Base-by-base conservation (phyloP, 2,797 vertebrate species). In the Novumbra hubbsi region DNA sequence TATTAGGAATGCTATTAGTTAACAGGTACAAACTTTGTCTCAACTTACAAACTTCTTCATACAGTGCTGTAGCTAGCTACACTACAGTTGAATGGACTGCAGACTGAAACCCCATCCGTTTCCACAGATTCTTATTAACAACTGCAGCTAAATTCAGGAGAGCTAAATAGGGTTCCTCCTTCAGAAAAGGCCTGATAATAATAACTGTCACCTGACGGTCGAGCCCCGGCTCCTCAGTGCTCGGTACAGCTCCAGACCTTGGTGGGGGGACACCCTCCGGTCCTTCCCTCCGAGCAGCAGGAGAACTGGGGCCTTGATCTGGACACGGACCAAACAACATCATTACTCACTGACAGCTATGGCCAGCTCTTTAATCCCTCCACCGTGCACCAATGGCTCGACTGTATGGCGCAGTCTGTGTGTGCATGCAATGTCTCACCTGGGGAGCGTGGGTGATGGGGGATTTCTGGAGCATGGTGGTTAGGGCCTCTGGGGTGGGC, bases 221-320 rank as follows among this genome's bases (percentile, higher is more conserved):
- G 90, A 91, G 0, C 84, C 87, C 74, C 91, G 89, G 90, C 94
- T 94, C 86, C 90, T 92, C 84, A 96, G 87, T 0, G 89, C 90
- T 74, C 90, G 92, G 74, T 95, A 95, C 71, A 96, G 92, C 89
- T 96, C 95, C 86, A 95, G 78, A 0, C 94, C 92, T 78, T 96
- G 95, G 0, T 85, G 93, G 45, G 95, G 94, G 66, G 92, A 94
- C 80, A 96, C 94, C 1, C 94, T 87, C 27, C 85, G 87, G 89
- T 96, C 95, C 85, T 63, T 90, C 21, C 81, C 94, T 0, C 95
- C 95, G 74, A 95, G 87, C 12, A 95, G 94, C 77, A 96, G 90
- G 77, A 96, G 83, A 79, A 95, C 85, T 0, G 94, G 93, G 0
- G 92, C 90, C 76, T 21, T 87, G 73, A 96, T 93, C 95, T 96